Evolutionary conservation across 2,113 vertebrate species (phyloP).

Genomic region (Sinocyclocheilus rhinocerous): DNA sequence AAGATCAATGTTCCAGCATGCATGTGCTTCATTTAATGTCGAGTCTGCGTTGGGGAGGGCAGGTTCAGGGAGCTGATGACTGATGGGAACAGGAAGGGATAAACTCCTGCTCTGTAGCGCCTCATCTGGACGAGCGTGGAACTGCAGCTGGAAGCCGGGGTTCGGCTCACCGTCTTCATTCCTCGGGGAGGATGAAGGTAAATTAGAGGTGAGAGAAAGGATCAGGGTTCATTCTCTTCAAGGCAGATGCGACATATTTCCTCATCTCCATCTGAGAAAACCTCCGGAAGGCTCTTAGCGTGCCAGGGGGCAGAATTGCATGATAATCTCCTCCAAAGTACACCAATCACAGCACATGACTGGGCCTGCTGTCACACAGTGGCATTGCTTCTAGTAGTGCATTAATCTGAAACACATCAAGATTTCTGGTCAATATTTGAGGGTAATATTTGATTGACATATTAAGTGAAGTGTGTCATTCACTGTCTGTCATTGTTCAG

Average conservation of each 20-base stretch:
- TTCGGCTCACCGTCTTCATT: constrained; percentile 77
- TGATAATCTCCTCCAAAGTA: not conserved
- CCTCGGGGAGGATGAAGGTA: constrained; percentile 56
- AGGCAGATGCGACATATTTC: not conserved
- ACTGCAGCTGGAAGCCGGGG: constrained; percentile 77
- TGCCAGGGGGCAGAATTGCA: not conserved
- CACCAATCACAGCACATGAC: not conserved
- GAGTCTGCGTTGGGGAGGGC: constrained; percentile 80
- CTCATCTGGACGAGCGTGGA: constrained; percentile 89
- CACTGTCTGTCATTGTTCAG: not conserved
- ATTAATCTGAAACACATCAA: not conserved
- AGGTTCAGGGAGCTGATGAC: constrained; percentile 88
- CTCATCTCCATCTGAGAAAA: not conserved
- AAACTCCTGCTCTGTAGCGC: constrained; percentile 85
- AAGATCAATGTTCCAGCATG: constrained; percentile 4
- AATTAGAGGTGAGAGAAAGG: not conserved
- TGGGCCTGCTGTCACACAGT: not conserved
- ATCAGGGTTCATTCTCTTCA: not conserved
- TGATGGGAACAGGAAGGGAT: constrained; percentile 89
- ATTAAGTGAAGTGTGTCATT: not conserved
- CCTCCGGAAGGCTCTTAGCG: not conserved
- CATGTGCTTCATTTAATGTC: constrained; percentile 46
- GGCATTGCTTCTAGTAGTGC: not conserved
- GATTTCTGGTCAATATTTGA: not conserved
- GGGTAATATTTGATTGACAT: not conserved